These are phyloP conservation scores for Melanocharis versteri DNA, from an alignment of 2,113 vertebrate species.

Conservation along the genomic window DNA sequence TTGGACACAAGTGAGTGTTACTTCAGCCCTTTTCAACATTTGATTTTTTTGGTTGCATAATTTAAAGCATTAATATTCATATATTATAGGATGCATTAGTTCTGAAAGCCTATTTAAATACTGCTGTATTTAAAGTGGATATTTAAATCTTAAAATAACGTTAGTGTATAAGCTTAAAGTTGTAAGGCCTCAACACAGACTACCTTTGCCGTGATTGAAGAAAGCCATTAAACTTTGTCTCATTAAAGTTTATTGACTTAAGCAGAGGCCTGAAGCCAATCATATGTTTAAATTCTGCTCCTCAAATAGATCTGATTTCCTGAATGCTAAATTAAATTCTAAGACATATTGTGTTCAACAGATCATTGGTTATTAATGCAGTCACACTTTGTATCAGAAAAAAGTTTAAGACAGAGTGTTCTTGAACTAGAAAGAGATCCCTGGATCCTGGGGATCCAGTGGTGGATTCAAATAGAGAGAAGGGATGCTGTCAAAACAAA, in stretches of 20 bases:
- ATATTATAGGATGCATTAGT: background rate
- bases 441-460: background rate
- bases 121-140: background rate
- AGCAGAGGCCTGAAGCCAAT: background rate
- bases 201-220: background rate
- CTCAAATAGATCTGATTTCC: background rate
- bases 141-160: constrained; percentile 11
- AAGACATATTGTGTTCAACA: background rate
- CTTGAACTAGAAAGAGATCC: background rate
- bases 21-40: background rate
- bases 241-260: constrained; percentile 35
- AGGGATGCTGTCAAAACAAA: background rate
- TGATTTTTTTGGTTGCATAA: background rate
- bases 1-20: background rate
- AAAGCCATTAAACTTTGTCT: background rate
- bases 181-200: background rate
- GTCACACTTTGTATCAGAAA: background rate
- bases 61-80: background rate
- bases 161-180: background rate
- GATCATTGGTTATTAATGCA: background rate
- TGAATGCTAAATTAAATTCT: background rate
- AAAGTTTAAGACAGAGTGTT: background rate
- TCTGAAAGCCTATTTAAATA: background rate
- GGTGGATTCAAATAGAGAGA: background rate
- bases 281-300: constrained; percentile 1